Conservation (phyloP, 2,113 vertebrate genomes). For the Vulpes vulpes region DNA sequence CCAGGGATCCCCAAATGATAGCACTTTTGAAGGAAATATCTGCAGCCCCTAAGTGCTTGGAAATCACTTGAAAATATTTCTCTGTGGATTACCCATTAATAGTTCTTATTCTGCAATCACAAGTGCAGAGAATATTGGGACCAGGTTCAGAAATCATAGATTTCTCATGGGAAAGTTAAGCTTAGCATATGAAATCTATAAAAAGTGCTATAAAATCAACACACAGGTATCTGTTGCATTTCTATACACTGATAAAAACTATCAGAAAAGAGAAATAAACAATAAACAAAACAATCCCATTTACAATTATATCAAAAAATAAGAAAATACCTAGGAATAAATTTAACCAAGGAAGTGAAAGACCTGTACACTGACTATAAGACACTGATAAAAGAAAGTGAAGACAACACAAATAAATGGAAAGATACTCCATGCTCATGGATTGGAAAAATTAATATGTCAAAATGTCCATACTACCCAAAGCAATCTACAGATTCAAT, state of each 20-base stretch:
- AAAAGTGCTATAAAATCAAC: neutral
- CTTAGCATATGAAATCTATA: neutral
- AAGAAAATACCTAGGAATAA: neutral
- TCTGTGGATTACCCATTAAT: neutral
- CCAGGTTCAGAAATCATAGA: neutral
- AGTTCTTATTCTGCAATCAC: neutral
- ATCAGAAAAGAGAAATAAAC: neutral
- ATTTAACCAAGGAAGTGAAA: neutral
- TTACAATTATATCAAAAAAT: neutral
- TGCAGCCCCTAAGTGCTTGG: neutral
- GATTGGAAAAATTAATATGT: neutral
- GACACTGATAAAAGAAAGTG: neutral
- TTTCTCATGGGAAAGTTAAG: constrained; percentile 5
- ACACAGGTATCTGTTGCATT: neutral
- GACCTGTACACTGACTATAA: neutral
- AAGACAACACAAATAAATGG: neutral
- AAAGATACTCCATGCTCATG: neutral
- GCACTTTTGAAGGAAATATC: neutral
- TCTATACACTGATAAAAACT: neutral
- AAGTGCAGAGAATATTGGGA: neutral
- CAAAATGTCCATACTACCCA: neutral
- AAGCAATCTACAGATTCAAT: neutral
- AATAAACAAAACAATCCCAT: neutral
- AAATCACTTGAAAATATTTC: neutral
- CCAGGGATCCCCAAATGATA: neutral